These are phyloP conservation scores for Dicerorhinus sumatrensis DNA, from an alignment of 2,113 vertebrate genomes.

Conservation along the genomic window DNA sequence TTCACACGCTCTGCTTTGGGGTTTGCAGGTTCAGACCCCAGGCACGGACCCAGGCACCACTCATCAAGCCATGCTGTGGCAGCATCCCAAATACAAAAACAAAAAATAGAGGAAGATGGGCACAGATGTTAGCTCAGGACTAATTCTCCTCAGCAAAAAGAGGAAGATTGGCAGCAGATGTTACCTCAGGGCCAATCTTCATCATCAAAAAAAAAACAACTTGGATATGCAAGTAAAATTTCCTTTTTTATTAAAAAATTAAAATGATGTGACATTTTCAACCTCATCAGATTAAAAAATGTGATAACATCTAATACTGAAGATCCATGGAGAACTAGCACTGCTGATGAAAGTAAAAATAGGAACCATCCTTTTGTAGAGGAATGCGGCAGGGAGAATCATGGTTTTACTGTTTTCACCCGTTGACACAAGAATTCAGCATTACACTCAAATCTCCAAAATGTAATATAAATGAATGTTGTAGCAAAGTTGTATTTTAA, in stretches of 20 bases:
- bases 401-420: slow-evolving; percentile 28
- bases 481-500: neutral
- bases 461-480: slow-evolving; percentile 4
- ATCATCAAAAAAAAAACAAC: no score
- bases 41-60: no score
- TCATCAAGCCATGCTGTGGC: no score
- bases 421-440: neutral
- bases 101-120: no score
- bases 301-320: neutral
- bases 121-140: no score
- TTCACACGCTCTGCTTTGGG: no score
- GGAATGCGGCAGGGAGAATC: neutral
- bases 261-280: slow-evolving; percentile 16
- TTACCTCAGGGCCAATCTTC: no score
- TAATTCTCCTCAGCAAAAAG: no score
- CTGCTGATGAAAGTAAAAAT: neutral
- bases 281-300: neutral
- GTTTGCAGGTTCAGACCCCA: no score
- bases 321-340: neutral
- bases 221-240: neutral
- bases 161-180: no score
- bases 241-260: neutral
- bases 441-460: slow-evolving; percentile 28
- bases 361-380: neutral
- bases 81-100: no score